Evolutionary conservation across 2,113 vertebrate genomes (phyloP).

Genomic region (Platichthys flesus): DNA sequence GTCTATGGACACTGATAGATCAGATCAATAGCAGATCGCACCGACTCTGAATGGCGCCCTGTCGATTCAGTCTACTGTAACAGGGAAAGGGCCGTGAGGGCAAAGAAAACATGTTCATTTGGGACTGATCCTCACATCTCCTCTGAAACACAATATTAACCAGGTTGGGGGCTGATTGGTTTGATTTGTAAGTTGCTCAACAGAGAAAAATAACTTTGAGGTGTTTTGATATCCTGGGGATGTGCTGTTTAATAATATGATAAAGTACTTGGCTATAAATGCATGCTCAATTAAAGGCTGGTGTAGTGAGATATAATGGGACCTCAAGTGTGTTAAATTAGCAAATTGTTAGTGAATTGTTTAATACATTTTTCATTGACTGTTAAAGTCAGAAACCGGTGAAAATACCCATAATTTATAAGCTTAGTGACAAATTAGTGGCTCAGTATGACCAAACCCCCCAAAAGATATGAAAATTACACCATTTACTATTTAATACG

Average conservation of each 20-base stretch:
- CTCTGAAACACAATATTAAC: constrained; percentile 8
- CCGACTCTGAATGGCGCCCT: constrained; percentile 8
- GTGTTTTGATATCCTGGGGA: background rate
- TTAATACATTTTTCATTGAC: background rate
- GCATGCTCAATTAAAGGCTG: background rate
- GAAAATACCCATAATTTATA: background rate
- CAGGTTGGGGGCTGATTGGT: background rate
- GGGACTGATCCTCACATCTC: constrained; percentile 17
- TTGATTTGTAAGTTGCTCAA: background rate
- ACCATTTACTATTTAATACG: too few relatives aligned
- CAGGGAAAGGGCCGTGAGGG: background rate
- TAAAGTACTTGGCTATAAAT: background rate
- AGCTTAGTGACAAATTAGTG: too few relatives aligned
- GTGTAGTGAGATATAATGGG: background rate
- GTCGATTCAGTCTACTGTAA: constrained; percentile 18
- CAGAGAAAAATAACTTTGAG: background rate
- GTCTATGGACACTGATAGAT: constrained; percentile 55
- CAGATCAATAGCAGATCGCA: constrained; percentile 53
- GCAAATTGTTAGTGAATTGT: background rate
- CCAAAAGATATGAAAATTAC: too few relatives aligned
- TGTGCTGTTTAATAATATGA: background rate
- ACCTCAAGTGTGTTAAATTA: background rate
- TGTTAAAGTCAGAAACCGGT: background rate
- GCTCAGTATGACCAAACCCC: too few relatives aligned
- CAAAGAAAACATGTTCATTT: constrained; percentile 1